phyloP scores from a whole-genome alignment of 2,113 vertebrate species.

The Pygoscelis antarcticus region DNA sequence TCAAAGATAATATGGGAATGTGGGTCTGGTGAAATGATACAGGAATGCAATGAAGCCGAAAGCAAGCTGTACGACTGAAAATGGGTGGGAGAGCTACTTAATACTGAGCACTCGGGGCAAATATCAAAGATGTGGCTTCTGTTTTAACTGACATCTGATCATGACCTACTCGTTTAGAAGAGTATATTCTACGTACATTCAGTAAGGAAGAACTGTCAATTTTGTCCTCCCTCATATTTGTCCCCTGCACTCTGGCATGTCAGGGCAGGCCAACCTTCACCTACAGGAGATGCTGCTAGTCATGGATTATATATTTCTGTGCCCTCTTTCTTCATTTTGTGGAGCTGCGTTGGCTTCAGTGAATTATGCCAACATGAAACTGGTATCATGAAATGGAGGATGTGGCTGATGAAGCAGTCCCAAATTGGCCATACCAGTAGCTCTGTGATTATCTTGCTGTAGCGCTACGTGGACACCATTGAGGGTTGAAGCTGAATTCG shows the following conservation, averaged over 20 bases:
- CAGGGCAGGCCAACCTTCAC: not conserved
- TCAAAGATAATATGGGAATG: not conserved
- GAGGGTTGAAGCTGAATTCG: not conserved
- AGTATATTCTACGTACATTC: not conserved
- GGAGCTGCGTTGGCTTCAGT: not conserved
- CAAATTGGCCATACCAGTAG: not conserved
- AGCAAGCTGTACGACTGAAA: accelerated
- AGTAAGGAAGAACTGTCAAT: not conserved
- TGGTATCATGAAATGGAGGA: not conserved
- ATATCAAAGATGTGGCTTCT: not conserved
- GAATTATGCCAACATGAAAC: not conserved
- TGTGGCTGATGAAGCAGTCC: not conserved
- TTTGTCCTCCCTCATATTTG: not conserved
- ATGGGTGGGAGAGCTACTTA: not conserved
- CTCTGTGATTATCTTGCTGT: not conserved
- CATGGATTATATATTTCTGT: not conserved
- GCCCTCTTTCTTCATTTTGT: not conserved
- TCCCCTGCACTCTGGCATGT: not conserved
- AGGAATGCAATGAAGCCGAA: not conserved
- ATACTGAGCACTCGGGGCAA: not conserved
- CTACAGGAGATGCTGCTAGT: not conserved
- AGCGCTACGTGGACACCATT: accelerated
- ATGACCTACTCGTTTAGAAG: not conserved
- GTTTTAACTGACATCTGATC: not conserved
- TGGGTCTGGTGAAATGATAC: not conserved